phyloP scores from a whole-genome alignment of 2,113 vertebrate genomes.

The Monopterus albus region DNA sequence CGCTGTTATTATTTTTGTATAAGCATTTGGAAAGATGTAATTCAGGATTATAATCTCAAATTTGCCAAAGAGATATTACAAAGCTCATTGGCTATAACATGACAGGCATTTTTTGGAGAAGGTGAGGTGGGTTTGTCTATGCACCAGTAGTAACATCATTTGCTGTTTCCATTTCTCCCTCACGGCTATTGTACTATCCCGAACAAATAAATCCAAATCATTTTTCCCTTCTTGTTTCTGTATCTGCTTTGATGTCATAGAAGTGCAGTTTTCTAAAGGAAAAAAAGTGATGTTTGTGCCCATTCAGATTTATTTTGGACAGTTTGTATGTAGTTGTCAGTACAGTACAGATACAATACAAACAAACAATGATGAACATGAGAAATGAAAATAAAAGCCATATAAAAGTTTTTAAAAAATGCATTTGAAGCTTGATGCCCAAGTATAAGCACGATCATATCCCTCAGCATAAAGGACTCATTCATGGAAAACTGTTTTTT shows the following conservation, averaged over 20 bases:
- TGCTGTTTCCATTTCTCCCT: slow-evolving; percentile 59
- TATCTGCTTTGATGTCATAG: neutral
- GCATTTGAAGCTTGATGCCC: slow-evolving; percentile 38
- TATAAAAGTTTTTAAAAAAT: slow-evolving; percentile 68
- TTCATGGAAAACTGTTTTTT: slow-evolving; percentile 1
- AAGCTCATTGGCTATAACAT: slow-evolving; percentile 60
- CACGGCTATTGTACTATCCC: slow-evolving; percentile 77
- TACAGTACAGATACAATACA: slow-evolving; percentile 72
- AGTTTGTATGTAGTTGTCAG: slow-evolving; percentile 69
- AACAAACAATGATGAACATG: slow-evolving; percentile 59
- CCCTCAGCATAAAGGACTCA: slow-evolving; percentile 54
- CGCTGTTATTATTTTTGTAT: slow-evolving; percentile 73
- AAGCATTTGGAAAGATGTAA: slow-evolving; percentile 44
- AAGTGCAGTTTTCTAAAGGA: slow-evolving; percentile 17
- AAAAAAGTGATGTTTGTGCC: slow-evolving; percentile 45
- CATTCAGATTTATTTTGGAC: slow-evolving; percentile 74
- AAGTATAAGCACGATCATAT: slow-evolving; percentile 53
- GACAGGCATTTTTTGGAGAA: slow-evolving; percentile 56
- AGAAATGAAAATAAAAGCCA: slow-evolving; percentile 59
- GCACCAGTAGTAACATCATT: slow-evolving; percentile 73
- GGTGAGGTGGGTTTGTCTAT: slow-evolving; percentile 62
- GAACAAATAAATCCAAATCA: slow-evolving; percentile 79
- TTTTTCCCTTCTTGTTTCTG: slow-evolving; percentile 66
- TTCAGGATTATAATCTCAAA: slow-evolving; percentile 50
- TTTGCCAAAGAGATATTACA: slow-evolving; percentile 76